These are phyloP conservation scores for Oxyura jamaicensis DNA, from an alignment of 2,113 vertebrate genomes.

Conservation along the genomic window DNA sequence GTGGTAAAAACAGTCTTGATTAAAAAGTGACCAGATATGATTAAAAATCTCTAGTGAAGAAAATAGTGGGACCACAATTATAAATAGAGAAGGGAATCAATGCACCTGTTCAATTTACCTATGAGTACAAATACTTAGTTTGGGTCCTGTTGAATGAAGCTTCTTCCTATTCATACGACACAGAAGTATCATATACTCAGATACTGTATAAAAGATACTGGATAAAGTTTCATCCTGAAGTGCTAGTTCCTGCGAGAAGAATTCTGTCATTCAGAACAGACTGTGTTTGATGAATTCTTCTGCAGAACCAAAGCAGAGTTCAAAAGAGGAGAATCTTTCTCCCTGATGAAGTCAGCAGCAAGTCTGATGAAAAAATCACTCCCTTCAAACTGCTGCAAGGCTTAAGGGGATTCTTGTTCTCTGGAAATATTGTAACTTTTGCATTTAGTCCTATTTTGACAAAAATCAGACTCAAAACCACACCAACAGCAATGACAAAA, in stretches of 20 bases:
- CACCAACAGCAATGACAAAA: not conserved
- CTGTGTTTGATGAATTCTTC: conserved; percentile 39
- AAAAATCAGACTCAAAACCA: not conserved
- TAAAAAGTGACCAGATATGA: conserved; percentile 10
- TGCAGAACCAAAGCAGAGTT: conserved; percentile 29
- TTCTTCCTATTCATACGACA: not conserved
- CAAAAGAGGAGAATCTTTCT: conserved; percentile 32
- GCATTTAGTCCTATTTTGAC: conserved; percentile 9
- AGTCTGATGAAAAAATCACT: conserved; percentile 25
- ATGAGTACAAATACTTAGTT: not conserved
- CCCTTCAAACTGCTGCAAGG: conserved; percentile 2
- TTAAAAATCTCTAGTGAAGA: not conserved
- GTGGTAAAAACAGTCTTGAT: not conserved
- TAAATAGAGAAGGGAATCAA: not conserved
- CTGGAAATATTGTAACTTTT: conserved; percentile 9
- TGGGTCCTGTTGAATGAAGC: not conserved
- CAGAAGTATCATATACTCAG: too few relatives aligned
- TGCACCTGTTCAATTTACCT: not conserved
- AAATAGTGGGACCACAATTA: not conserved
- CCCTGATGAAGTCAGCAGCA: not conserved
- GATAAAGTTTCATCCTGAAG: conserved; percentile 13
- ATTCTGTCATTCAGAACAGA: conserved; percentile 12
- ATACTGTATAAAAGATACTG: conserved; percentile 13
- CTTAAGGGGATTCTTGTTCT: conserved; percentile 10
- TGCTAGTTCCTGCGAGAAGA: not conserved